Base-by-base conservation (phyloP, 1,140 invertebrate genomes). In the Megathymus violae region DNA sequence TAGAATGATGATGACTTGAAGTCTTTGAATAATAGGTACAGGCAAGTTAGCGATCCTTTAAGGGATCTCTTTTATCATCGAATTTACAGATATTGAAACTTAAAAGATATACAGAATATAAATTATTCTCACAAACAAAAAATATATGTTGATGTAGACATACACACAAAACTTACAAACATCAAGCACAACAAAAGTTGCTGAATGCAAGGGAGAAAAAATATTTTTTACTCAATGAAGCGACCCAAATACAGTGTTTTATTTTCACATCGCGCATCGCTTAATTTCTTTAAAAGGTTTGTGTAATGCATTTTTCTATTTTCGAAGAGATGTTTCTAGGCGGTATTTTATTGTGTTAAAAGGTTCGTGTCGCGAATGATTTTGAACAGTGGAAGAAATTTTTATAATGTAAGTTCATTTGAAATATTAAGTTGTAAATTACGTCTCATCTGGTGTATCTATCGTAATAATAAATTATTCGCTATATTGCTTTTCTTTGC, bases 271-370 rank as follows among this genome's bases (percentile, higher is more conserved):
- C 43, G 56, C 56, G 47, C 41, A 59, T 59, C 43, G 56, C 56
- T 59, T 59, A 47, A 59, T 59, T 59, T 47, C 56, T 59, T 59
- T 59, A 59, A 59, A 59, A 59, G 56, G 56, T 59, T 59, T 59
- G 47, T 59, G 56, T 59, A 47, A 59, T 59, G 43, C 27, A n/a
- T 59, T 47, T 46, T 14, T 48, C 22, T 48, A 22, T 48, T 56
- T 41, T 22, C 43, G 54, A 22, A 47, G 43, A 59, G 54, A 59
- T 59, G 43, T 22, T 47, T 36, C 36, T 25, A 47, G 43, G 40
- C 43, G 27, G 36, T 46, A 59, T 59, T 59, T 44, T 36, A 22
- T 44, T 36, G 34, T 36, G 34, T 36, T 59, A 59, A 59, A 59
- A 59, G 54, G 43, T 36, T 47, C 43, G 43, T 27, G 43, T 47